phyloP scores from a whole-genome alignment of 2,888 invertebrate species.

The Drosophila falleni region DNA sequence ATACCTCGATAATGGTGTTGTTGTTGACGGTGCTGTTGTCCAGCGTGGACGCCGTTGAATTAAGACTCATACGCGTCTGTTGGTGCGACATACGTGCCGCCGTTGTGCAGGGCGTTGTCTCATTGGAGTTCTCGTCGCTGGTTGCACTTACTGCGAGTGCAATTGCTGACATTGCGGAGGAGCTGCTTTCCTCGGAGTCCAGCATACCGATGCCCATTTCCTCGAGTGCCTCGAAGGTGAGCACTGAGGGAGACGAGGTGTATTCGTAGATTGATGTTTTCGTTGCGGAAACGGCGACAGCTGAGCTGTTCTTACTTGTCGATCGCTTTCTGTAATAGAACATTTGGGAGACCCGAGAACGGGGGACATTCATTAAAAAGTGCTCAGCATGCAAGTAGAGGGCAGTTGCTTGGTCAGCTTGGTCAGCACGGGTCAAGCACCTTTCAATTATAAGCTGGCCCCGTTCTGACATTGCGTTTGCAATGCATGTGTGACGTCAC shows the following conservation, averaged over 20 bases:
- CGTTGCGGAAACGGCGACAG: conserved; percentile 50
- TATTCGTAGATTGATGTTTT: conserved; percentile 71
- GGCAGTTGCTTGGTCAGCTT: conserved; percentile 27
- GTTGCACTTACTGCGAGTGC: conserved; percentile 74
- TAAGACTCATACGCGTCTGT: conserved; percentile 57
- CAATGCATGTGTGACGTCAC: conserved; percentile 57
- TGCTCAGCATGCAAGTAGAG: conserved; percentile 37
- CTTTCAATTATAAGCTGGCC: conserved; percentile 56
- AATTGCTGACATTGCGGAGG: conserved; percentile 79
- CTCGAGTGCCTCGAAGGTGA: conserved; percentile 77
- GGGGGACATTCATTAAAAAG: conserved; percentile 35
- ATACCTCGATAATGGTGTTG: conserved; percentile 61
- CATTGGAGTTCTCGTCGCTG: conserved; percentile 84
- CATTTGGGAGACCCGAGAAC: background rate
- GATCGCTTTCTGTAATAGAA: conserved; percentile 78
- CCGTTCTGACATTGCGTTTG: conserved; percentile 34
- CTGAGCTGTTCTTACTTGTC: conserved; percentile 56
- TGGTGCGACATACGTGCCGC: conserved; percentile 79
- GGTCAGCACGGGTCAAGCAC: conserved; percentile 75
- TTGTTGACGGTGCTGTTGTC: conserved; percentile 69
- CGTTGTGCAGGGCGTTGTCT: conserved; percentile 79
- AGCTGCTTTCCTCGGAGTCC: conserved; percentile 86
- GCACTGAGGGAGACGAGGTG: conserved; percentile 69
- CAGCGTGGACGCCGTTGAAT: conserved; percentile 62
- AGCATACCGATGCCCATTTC: conserved; percentile 88